Conservation (phyloP, 2,888 invertebrate species). For the Catocala nupta region DNA sequence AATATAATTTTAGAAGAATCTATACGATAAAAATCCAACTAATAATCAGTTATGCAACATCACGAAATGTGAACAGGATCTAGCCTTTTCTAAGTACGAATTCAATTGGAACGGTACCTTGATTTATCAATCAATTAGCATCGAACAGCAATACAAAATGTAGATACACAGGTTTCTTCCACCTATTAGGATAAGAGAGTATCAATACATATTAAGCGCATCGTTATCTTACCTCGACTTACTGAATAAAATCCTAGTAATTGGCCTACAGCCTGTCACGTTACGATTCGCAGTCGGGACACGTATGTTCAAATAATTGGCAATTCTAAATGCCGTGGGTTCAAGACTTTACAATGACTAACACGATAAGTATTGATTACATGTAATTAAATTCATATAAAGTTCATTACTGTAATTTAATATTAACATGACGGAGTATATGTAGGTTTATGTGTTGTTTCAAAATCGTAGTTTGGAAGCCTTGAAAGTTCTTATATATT, state of each 20-base stretch:
- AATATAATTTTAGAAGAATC: no score
- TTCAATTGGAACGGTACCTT: no score
- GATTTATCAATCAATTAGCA: neutral
- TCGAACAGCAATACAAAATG: conserved; percentile 5
- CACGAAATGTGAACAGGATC: no score
- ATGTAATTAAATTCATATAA: conserved; percentile 20
- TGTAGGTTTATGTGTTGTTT: no score
- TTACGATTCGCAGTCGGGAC: conserved; percentile 10
- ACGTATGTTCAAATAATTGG: conserved; percentile 25
- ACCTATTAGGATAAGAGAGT: no score
- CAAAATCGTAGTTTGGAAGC: no score
- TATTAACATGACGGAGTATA: conserved; percentile 5
- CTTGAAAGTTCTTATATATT: no score
- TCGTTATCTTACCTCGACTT: conserved; percentile 34
- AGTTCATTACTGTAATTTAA: conserved; percentile 35
- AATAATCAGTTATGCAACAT: no score
- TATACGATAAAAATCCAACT: no score
- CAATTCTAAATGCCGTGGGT: conserved; percentile 19
- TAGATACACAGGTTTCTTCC: no score
- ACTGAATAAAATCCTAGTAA: conserved; percentile 37
- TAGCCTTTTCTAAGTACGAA: no score
- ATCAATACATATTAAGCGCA: conserved; percentile 8
- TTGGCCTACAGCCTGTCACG: conserved; percentile 26
- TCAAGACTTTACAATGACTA: conserved; percentile 4
- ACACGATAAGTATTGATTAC: conserved; percentile 41